Evolutionary conservation across 2,888 invertebrate species (phyloP), one percentile per base, ranked within the genome.

Genomic region (Acanthopleura granulata): DNA sequence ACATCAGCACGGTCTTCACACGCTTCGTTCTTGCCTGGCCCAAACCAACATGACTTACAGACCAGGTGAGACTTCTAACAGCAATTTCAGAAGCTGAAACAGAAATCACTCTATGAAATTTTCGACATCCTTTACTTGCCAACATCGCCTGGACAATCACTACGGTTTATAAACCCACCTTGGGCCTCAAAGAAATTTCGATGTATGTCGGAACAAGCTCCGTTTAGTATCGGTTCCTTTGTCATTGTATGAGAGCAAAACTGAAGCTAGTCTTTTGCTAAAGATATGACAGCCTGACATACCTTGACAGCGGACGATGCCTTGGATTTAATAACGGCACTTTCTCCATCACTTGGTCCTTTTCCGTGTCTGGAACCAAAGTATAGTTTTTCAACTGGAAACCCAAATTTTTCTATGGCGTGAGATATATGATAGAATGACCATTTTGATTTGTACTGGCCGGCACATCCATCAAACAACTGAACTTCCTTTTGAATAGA

Each of bases 311-410:
- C 51, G 14, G 51, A 14, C 14, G 51, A 51, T 15, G 51, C 51
- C 14, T 14, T 18, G 18, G 51, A 51, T 18, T 51, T 51, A 15
- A 51, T 18, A 51, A 51, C 51, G 18, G 51, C 51, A 51, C 14
- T 51, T 51, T 51, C 51, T 51, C 51, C 51, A 51, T 51, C 51
- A 18, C 51, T 51, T 18, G 51, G 51, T 51, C 51, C 51, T 51
- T 51, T 51, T 51, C 51, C 51, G 18, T 51, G 51, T 51, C 51
- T 51, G 51, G 51, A 51, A 15, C 51, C 51, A 51, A 51, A 51
- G 51, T 51, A 51, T 18, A 51, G 14, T 15, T 18, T 14, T 18
- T 51, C 51, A 14, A 51, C 51, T 15, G 51, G 51, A 18, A 51
- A 51, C 51, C 51, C 51, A 51, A 15, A 51, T 51, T 51, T 18